phyloP scores from a whole-genome alignment of 1,140 invertebrate species.

The Wiebesia pumilae region DNA sequence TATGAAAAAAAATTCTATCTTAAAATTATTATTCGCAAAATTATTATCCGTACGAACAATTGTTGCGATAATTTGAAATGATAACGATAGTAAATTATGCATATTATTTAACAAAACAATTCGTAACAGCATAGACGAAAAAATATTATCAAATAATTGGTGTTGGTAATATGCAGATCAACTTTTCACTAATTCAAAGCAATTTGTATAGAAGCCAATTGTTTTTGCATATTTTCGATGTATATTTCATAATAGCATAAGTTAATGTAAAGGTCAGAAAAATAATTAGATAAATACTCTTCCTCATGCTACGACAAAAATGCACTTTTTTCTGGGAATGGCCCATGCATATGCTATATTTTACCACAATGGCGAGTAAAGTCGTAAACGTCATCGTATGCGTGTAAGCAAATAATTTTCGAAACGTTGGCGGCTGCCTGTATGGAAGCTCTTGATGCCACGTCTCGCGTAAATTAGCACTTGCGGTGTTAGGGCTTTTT shows the following conservation, averaged over 20 bases:
- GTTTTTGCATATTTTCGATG: too few relatives aligned
- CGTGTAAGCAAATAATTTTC: slow-evolving; percentile 11
- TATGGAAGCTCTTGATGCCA: background rate
- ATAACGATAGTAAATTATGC: too few relatives aligned
- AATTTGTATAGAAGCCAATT: too few relatives aligned
- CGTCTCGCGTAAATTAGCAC: slow-evolving; percentile 7
- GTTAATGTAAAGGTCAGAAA: background rate
- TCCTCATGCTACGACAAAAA: background rate
- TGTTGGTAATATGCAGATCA: too few relatives aligned
- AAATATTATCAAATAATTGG: too few relatives aligned
- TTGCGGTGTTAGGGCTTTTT: background rate
- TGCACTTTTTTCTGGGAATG: background rate
- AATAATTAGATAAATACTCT: background rate
- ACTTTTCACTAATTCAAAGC: too few relatives aligned
- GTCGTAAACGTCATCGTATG: slow-evolving; percentile 6
- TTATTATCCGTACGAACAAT: too few relatives aligned
- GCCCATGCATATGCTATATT: background rate
- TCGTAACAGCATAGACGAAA: too few relatives aligned
- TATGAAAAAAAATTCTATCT: too few relatives aligned
- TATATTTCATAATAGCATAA: background rate
- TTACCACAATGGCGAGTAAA: background rate
- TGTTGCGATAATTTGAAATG: too few relatives aligned
- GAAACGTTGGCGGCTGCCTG: background rate
- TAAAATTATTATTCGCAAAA: too few relatives aligned
- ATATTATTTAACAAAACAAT: too few relatives aligned